Evolutionary conservation across 2,888 invertebrate genomes (phyloP).

Genomic region (Gymnoscelis rufifasciata): DNA sequence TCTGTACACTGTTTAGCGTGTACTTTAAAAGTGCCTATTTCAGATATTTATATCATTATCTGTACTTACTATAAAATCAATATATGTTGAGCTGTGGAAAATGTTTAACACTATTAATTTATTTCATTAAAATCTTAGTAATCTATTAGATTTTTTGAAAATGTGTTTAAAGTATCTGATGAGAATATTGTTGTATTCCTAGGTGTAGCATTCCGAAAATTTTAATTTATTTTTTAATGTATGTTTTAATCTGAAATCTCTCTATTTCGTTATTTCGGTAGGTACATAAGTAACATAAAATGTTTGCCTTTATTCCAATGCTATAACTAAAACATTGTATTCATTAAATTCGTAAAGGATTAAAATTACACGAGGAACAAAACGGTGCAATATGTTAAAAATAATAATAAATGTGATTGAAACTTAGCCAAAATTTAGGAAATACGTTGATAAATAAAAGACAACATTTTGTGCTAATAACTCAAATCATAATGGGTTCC

Average conservation of each 20-base stretch:
- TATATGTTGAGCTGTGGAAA: constrained; percentile 2
- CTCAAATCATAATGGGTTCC: background rate
- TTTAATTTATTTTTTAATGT: constrained; percentile 10
- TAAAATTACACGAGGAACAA: background rate
- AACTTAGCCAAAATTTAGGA: background rate
- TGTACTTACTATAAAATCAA: constrained; percentile 2
- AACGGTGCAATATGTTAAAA: background rate
- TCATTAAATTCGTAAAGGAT: background rate
- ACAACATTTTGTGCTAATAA: too few species aligned
- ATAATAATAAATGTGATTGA: background rate
- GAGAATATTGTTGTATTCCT: constrained; percentile 4
- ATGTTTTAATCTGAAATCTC: background rate
- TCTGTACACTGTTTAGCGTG: background rate
- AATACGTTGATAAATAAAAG: too few species aligned
- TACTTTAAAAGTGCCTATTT: constrained; percentile 9
- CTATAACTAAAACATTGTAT: too few species aligned
- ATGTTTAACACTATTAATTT: constrained; percentile 1
- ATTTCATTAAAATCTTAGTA: constrained; percentile 6
- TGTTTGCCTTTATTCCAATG: background rate
- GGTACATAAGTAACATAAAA: too few species aligned
- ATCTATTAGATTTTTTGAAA: constrained; percentile 7
- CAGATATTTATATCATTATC: background rate
- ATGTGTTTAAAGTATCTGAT: constrained; percentile 8
- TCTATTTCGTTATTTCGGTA: constrained; percentile 1
- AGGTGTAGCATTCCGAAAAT: constrained; percentile 12